Percentiles rank a stretch among this genome's conserved stretches.
Conservation (phyloP, 2,797 vertebrate genomes). For the Rhinophrynus dorsalis region DNA sequence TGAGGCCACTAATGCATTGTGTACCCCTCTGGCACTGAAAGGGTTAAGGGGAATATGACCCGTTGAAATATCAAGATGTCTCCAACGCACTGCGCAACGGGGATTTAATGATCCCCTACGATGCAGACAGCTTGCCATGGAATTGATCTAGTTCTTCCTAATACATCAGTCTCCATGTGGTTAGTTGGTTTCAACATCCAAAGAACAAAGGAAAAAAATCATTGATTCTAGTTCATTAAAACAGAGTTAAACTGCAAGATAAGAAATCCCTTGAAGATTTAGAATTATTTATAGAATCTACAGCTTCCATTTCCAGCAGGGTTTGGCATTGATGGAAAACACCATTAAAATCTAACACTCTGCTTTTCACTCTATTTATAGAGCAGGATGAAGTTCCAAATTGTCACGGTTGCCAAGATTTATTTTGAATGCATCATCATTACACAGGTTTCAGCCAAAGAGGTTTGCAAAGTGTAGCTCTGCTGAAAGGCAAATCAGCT, state of each 20-base stretch:
- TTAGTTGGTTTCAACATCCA: not conserved
- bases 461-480: not conserved
- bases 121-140: too few relatives aligned
- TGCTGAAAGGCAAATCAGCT: not conserved
- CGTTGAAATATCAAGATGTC: too few relatives aligned
- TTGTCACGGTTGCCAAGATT: constrained; percentile 11
- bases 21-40: too few relatives aligned
- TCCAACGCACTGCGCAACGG: too few relatives aligned
- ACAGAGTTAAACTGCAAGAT: not conserved
- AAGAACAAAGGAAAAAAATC: not conserved
- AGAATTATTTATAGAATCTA: constrained; percentile 56
- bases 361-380: constrained; percentile 55
- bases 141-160: too few relatives aligned
- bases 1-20: too few relatives aligned
- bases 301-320: constrained; percentile 51
- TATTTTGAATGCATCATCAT: constrained; percentile 5
- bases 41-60: too few relatives aligned
- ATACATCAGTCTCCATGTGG: too few relatives aligned
- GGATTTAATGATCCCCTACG: too few relatives aligned
- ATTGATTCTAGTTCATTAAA: not conserved
- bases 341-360: constrained; percentile 48
- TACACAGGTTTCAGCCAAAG: constrained; percentile 6
- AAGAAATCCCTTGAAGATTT: constrained; percentile 27
- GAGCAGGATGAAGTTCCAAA: not conserved
- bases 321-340: constrained; percentile 61